Evolutionary conservation across 2,797 vertebrate genomes (phyloP), one percentile per base, ranked within the genome.

Genomic region (Galago senegalensis): DNA sequence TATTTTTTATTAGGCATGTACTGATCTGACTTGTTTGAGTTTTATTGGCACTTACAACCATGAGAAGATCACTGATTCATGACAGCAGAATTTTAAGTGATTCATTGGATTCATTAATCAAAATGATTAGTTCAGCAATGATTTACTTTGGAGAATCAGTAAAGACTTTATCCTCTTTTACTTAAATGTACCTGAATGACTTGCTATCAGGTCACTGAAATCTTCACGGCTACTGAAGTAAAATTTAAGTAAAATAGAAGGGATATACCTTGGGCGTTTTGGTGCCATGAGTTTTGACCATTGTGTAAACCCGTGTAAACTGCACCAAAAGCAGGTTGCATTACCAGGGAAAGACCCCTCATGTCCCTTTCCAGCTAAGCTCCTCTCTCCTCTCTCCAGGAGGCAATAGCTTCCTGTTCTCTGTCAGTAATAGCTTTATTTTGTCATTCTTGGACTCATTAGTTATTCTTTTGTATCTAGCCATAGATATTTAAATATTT

Each of bases 101-200:
- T 86, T 97, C 94, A 97, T 88, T 94, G 58, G 86, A 77, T 94
- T 89, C 84, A 96, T 93, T 93, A 97, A 91, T 96, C 92, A 96
- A 95, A 94, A 94, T 53, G 34, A 88, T 93, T 83, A 86, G 46
- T 81, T 93, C 63, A 82, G 49, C n/a, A 81, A 58, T 60, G 46
- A 87, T 89, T 86, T 85, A 65, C 27, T 69, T 73, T 87, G 61
- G 53, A 93, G 72, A 83, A 95, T 84, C 7, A 76, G 60, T 65
- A 97, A 93, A 87, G 76, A 84, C 76, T n/a, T 65, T 82, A 84
- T 72, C 46, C 85, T 72, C 21, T 60, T 79, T 92, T 77, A 69
- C 63, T 95, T 91, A 93, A 91, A 49, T 34, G 7, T 56, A 46
- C 9, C 70, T 95, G 49, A 79, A 79, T 92, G 83, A 23, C 27